Base-by-base conservation (phyloP, 2,888 invertebrate genomes). In the Bombyx huttoni region DNA sequence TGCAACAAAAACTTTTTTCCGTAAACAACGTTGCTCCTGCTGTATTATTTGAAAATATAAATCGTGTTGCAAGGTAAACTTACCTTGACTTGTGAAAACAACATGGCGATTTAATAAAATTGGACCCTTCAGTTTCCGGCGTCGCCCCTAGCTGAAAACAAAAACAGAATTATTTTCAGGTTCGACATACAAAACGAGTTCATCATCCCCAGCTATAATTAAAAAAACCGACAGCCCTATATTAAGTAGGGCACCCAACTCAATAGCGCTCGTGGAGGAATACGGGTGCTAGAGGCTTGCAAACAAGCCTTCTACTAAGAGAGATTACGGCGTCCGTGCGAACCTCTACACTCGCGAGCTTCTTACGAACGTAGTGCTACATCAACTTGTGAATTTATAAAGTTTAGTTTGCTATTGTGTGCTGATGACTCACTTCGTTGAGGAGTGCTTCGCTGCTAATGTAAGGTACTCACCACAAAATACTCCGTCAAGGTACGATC, bases 211-310 rank as follows among this genome's bases (percentile, higher is more conserved):
- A 7, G 40, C 12, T 12, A 40, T 40, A 40, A 40, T 40, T 40
- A 40, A 40, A 40, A 40, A 40, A 40, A 12, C 12, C 33, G 50
- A 13, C 50, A 51, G 34, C 50, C 50, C 50, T 51, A 34, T 46
- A 49, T n/a, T 34, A 46, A 53, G 54, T 52, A 51, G 56, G 53
- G 51, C 50, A 50, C 52, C 53, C 52, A 54, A 54, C 57, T 61
- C 55, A 55, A 58, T 57, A 55, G 56, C 54, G 50, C 52, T 55
- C 49, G 52, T 50, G 55, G 51, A 60, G 56, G 55, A 55, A 56
- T 57, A 57, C 54, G 47, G 54, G 47, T 13, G 14, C 52, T 54
- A 46, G 50, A 51, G 49, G 51, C 34, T 49, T 50, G 53, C 54
- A 52, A 53, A 56, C 53, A 53, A 49, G 50, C 53, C 49, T 50